These are phyloP conservation scores for Chondrilla cf. caribensis DNA, from an alignment of 37 sponge, comb jelly and placozoan genomes.

Conservation along the genomic window DNA sequence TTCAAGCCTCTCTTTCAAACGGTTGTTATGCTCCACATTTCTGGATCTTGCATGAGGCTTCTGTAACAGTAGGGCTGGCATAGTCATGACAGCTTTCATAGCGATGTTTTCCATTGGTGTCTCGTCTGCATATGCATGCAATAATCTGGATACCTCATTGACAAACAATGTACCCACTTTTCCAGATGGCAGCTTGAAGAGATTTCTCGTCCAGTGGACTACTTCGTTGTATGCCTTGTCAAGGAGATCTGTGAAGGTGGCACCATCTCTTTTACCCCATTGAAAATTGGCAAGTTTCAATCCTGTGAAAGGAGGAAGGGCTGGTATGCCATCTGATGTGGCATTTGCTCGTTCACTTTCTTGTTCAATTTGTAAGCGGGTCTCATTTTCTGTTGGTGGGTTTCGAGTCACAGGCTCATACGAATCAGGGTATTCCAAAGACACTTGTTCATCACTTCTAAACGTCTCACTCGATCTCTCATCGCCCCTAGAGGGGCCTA, in stretches of 20 bases:
- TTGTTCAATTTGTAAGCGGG: too few relatives aligned
- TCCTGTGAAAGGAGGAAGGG: too few relatives aligned
- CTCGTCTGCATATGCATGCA: not conserved
- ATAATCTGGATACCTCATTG: not conserved
- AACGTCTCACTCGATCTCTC: not conserved
- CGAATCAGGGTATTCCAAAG: too few relatives aligned
- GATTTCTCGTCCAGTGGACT: conserved; percentile 11
- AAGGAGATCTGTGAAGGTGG: too few relatives aligned
- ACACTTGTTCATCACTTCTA: not conserved
- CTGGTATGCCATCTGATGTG: not conserved
- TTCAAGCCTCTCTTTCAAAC: conserved; percentile 7
- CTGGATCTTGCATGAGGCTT: conserved; percentile 12
- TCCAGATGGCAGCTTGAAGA: conserved; percentile 17
- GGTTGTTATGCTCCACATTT: not conserved
- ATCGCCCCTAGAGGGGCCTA: not conserved
- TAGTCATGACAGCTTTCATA: conserved; percentile 10
- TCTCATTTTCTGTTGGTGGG: too few relatives aligned
- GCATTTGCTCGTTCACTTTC: not conserved
- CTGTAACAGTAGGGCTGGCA: conserved; percentile 7
- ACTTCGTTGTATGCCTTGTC: conserved; percentile 2
- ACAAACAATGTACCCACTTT: conserved; percentile 2
- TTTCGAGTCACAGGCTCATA: too few relatives aligned
- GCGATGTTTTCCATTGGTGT: conserved; percentile 19
- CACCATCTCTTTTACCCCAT: too few relatives aligned
- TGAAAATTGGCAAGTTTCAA: too few relatives aligned